phyloP scores from a whole-genome alignment of 2,888 invertebrate species.

The Gymnoscelis rufifasciata region DNA sequence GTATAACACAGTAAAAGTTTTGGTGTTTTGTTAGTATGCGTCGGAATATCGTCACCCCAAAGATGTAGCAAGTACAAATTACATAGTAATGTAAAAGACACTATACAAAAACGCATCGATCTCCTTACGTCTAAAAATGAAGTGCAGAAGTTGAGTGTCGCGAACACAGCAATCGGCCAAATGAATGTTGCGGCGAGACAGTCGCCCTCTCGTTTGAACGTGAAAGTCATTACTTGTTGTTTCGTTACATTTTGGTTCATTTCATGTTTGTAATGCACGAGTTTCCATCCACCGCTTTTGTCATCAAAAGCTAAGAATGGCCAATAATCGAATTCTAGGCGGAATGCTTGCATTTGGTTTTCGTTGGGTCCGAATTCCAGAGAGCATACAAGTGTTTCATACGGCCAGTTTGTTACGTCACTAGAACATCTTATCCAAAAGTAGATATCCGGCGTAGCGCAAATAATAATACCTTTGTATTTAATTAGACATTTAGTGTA shows the following conservation, averaged over 20 bases:
- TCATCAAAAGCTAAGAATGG: background rate
- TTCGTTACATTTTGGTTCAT: background rate
- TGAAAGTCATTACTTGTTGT: background rate
- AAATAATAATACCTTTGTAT: background rate
- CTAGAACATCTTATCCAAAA: background rate
- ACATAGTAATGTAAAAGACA: background rate
- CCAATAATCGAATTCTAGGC: background rate
- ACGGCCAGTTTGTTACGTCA: background rate
- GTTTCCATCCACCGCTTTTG: background rate
- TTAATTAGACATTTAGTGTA: background rate
- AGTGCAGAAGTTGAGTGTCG: background rate
- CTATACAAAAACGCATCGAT: background rate
- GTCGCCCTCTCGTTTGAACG: background rate
- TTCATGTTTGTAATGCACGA: background rate
- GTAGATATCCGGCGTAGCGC: background rate
- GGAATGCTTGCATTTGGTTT: background rate
- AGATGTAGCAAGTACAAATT: background rate
- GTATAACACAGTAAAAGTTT: background rate
- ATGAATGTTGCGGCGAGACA: background rate
- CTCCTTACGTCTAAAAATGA: background rate
- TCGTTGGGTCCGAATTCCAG: background rate
- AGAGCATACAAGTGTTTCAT: background rate
- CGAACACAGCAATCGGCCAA: background rate
- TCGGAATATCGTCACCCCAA: background rate
- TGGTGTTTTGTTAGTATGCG: background rate